phyloP scores from a whole-genome alignment of 2,888 invertebrate species.

The Hymenopus coronatus region DNA sequence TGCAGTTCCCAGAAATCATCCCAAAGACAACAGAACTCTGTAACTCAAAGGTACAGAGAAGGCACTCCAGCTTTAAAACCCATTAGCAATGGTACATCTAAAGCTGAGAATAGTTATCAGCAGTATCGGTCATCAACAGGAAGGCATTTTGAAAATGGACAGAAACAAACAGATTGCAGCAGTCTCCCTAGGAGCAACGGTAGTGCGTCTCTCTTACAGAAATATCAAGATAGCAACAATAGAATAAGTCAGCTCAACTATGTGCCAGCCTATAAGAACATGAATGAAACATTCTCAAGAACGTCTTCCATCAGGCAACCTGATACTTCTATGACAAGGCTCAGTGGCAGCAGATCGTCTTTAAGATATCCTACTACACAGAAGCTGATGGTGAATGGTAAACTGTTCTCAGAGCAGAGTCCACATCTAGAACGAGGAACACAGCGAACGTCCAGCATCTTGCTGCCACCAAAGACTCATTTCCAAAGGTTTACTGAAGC shows the following conservation, averaged over 20 bases:
- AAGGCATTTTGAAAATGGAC: slow-evolving; percentile 20
- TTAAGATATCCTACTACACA: slow-evolving; percentile 49
- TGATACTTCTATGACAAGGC: not conserved
- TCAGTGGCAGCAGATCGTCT: slow-evolving; percentile 23
- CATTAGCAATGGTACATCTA: not conserved
- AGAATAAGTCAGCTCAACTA: not conserved
- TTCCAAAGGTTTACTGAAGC: not conserved
- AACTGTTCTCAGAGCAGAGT: slow-evolving; percentile 37
- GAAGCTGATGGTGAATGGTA: slow-evolving; percentile 51
- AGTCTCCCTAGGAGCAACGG: not conserved
- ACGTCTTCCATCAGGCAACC: slow-evolving; percentile 23
- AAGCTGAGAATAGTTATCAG: not conserved
- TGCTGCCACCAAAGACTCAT: not conserved
- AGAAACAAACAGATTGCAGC: not conserved
- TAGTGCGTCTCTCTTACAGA: not conserved
- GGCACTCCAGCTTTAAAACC: not conserved
- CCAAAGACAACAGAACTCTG: slow-evolving; percentile 17
- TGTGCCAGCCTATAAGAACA: slow-evolving; percentile 14
- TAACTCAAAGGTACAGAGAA: slow-evolving; percentile 15
- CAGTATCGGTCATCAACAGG: not conserved
- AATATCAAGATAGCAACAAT: not conserved
- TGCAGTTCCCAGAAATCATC: slow-evolving; percentile 4
- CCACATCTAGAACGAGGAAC: not conserved
- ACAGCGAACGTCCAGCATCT: not conserved
- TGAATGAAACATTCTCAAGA: slow-evolving; percentile 27